A percentile compares a stretch with the other conserved stretches of the same genome.
phyloP scores from a whole-genome alignment of 2,797 vertebrate genomes.

The Acipenser transmontanus region DNA sequence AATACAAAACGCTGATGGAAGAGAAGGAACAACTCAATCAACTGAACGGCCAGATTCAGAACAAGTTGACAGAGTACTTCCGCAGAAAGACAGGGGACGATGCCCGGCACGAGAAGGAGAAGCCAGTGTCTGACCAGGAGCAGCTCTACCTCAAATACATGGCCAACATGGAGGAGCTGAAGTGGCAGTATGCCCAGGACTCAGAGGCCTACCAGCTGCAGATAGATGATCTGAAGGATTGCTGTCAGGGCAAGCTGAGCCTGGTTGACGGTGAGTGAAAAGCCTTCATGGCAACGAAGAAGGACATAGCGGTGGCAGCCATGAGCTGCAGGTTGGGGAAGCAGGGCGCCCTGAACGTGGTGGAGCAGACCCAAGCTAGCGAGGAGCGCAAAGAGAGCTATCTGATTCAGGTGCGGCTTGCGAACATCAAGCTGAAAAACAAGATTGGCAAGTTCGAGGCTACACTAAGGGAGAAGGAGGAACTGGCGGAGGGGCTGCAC shows the following conservation, averaged over 20 bases:
- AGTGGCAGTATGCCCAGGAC: constrained; percentile 30
- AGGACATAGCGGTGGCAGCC: constrained; percentile 36
- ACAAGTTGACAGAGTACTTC: constrained; percentile 46
- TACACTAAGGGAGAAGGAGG: constrained; percentile 34
- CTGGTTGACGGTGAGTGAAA: constrained; percentile 53
- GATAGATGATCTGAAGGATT: constrained; percentile 32
- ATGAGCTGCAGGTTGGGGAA: constrained; percentile 45
- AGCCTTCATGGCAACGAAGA: constrained; percentile 46
- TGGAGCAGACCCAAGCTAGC: constrained; percentile 40
- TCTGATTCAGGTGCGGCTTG: constrained; percentile 45
- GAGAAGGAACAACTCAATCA: constrained; percentile 43
- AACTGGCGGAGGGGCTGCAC: constrained; percentile 35
- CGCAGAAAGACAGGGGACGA: constrained; percentile 34
- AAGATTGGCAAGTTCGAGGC: constrained; percentile 43
- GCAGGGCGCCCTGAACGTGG: constrained; percentile 38
- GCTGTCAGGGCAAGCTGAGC: constrained; percentile 37
- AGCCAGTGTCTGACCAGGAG: constrained; percentile 30
- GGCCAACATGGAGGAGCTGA: constrained; percentile 43
- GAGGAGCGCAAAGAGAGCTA: constrained; percentile 48
- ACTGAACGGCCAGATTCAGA: constrained; percentile 50
- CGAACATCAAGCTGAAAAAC: constrained; percentile 58
- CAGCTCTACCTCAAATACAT: constrained; percentile 47
- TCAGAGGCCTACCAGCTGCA: constrained; percentile 34
- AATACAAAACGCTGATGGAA: constrained; percentile 39
- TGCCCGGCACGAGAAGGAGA: constrained; percentile 19